Conservation (phyloP, 2,797 vertebrate genomes). For the Malurus splendens region DNA sequence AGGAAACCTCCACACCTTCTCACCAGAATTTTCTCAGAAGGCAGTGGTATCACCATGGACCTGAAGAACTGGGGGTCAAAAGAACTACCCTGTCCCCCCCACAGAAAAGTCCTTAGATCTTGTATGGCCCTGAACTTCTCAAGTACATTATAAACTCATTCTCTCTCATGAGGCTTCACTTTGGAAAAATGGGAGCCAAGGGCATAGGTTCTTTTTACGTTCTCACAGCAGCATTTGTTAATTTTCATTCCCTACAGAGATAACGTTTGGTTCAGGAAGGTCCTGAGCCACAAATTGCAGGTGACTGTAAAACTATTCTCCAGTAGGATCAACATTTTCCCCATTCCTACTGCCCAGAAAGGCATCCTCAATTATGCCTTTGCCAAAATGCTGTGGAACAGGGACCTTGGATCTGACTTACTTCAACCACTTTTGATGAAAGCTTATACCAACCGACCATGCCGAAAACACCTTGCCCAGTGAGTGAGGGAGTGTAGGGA, state of each 20-base stretch:
- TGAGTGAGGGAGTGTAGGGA: background rate
- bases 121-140: background rate
- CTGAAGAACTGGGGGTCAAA: background rate
- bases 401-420: background rate
- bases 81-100: background rate
- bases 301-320: background rate
- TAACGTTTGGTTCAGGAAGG: background rate
- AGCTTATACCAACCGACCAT: accelerated
- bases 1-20: background rate
- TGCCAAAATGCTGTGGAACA: background rate
- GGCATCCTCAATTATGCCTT: background rate
- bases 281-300: background rate
- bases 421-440: background rate
- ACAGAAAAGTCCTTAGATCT: background rate
- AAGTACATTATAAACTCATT: background rate
- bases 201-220: background rate
- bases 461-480: accelerated
- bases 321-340: background rate
- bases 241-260: background rate
- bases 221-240: background rate
- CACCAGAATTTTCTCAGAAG: background rate
- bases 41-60: accelerated
- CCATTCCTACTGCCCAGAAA: background rate
- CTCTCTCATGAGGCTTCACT: background rate
- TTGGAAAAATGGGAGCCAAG: background rate